A percentile compares a stretch with the other conserved stretches of the same genome.
These are phyloP conservation scores for Vultur gryphus DNA, from an alignment of 2,797 vertebrate species.

Conservation along the genomic window DNA sequence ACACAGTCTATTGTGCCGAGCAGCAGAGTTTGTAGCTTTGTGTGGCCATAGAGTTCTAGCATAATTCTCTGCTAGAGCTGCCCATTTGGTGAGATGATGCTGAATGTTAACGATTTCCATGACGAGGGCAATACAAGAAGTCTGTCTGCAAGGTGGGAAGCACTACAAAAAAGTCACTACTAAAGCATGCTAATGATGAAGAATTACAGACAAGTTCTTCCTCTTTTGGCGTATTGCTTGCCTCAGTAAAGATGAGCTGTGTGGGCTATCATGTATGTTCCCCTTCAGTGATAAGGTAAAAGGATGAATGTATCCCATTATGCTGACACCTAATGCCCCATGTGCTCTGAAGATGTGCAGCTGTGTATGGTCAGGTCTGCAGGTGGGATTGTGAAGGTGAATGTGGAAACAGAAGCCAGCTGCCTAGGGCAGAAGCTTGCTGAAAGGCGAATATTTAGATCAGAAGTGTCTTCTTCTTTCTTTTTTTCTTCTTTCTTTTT, in stretches of 20 bases:
- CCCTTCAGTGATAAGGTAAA: not conserved
- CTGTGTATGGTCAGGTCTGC: not conserved
- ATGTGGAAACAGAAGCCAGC: not conserved
- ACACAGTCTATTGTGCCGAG: not conserved
- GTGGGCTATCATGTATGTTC: not conserved
- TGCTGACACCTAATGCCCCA: not conserved
- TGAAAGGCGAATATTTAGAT: not conserved
- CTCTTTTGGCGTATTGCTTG: not conserved
- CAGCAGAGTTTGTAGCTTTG: not conserved
- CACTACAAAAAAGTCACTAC: not conserved
- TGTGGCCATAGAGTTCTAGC: not conserved
- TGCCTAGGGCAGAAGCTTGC: not conserved
- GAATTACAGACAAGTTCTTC: not conserved
- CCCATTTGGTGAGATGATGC: not conserved
- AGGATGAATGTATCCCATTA: not conserved
- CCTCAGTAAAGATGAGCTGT: not conserved
- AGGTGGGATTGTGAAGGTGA: not conserved
- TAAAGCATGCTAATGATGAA: not conserved
- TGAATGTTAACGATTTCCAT: rapidly evolving
- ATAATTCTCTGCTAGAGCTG: not conserved
- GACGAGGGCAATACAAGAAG: not conserved
- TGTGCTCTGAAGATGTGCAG: not conserved
- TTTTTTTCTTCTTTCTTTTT: too few relatives aligned
- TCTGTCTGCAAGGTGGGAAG: not conserved
- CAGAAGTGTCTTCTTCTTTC: not conserved